Base-by-base conservation (phyloP, 2,797 vertebrate genomes). In the Parambassis ranga region DNA sequence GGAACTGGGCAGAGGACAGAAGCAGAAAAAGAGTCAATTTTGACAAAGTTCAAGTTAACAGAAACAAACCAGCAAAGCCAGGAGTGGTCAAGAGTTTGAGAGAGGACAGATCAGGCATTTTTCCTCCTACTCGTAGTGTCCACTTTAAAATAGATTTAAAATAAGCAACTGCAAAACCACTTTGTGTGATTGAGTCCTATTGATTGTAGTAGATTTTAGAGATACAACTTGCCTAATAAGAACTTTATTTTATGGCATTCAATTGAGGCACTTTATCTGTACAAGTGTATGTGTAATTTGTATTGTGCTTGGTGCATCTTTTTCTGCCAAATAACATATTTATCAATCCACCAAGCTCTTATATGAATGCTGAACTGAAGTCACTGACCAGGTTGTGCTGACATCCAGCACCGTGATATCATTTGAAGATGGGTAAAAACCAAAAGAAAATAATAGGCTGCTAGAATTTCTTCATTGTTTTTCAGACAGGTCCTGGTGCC, bases 1-100 rank as follows among this genome's bases (percentile, higher is more conserved):
- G 97, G 96, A 85, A 99, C 97, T 99, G 70, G 35, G 92, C n/a
- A 60, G 62, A 65, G 19, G 43, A 59, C 2, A 48, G 35, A 8
- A 43, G 18, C 6, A 14, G 15, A 47, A 18, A 31, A 6, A 44
- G 16, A 36, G 5, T 48, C 10, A 38, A 58, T 43, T 16, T 47
- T 6, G 7, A 57, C 14, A 43, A 33, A 67, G 18, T 37, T 66
- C 3, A 51, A 23, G 20, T 27, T 50, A 31, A 27, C 28, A 36
- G 23, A 52, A 33, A 66, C 5, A 20, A 24, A 33, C 19, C 46
- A 59, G 23, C 46, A 44, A 30, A 63, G 41, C 28, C 22, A 28
- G 3, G 26, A 52, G 39, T 41, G 31, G 18, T 11, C 10, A 28
- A 32, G 15, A 19, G 24, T 78, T 41, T 46, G 27, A 15, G 26